phyloP scores from a whole-genome alignment of 2,888 invertebrate species.

The Trachelus tabidus region DNA sequence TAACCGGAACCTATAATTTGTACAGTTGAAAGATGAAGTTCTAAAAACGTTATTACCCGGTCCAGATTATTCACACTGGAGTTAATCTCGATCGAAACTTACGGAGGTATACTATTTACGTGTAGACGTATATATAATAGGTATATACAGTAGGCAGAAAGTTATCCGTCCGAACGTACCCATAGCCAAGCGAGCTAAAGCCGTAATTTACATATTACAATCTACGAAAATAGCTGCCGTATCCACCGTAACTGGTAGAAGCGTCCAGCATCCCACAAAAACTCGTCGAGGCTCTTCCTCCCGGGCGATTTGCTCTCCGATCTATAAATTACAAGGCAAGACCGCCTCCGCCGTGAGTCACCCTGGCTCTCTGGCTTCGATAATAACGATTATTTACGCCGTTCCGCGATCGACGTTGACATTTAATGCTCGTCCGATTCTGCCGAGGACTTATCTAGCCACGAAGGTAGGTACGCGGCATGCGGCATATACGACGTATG shows the following conservation, averaged over 20 bases:
- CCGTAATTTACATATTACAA: conserved; percentile 44
- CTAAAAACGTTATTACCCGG: neutral
- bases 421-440: conserved; percentile 49
- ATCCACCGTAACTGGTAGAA: conserved; percentile 31
- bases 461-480: conserved; percentile 11
- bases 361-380: conserved; percentile 39
- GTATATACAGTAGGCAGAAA: neutral
- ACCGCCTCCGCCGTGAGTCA: conserved; percentile 33
- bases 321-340: conserved; percentile 59
- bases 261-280: conserved; percentile 51
- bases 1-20: neutral
- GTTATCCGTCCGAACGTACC: neutral
- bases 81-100: neutral
- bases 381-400: conserved; percentile 61
- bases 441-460: conserved; percentile 8
- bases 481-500: neutral
- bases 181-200: neutral
- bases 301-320: conserved; percentile 48
- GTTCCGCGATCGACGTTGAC: conserved; percentile 55
- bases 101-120: neutral
- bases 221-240: conserved; percentile 29
- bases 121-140: neutral
- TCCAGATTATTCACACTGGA: neutral
- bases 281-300: conserved; percentile 50
- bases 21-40: neutral